A percentile compares a stretch with the other conserved stretches of the same genome.
phyloP scores from a whole-genome alignment of 1,140 invertebrate genomes.

The Holotrichia oblita region DNA sequence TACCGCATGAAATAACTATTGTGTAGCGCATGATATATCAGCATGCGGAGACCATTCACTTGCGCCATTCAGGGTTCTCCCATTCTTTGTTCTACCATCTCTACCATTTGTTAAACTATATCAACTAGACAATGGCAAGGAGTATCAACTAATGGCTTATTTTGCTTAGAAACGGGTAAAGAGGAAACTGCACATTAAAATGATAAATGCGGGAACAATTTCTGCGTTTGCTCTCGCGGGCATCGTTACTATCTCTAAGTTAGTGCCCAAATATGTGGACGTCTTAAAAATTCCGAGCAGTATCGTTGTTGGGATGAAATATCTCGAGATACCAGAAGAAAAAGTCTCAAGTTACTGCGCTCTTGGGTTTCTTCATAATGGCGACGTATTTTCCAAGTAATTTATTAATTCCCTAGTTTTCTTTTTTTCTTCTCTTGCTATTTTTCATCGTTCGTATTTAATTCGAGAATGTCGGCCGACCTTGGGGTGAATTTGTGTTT shows the following conservation, averaged over 20 bases:
- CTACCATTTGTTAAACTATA: slow-evolving; percentile 2
- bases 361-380: background rate
- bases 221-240: background rate
- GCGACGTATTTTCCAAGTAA: slow-evolving; percentile 9
- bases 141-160: slow-evolving; percentile 13
- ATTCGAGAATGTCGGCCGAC: slow-evolving; percentile 24
- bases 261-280: background rate
- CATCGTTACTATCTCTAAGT: background rate
- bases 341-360: background rate
- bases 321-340: background rate
- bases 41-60: slow-evolving; percentile 4
- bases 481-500: slow-evolving; percentile 19
- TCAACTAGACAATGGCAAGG: background rate
- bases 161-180: background rate
- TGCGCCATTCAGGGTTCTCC: background rate
- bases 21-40: background rate
- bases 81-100: background rate
- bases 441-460: slow-evolving; percentile 10
- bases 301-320: background rate
- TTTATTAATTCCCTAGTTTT: slow-evolving; percentile 31
- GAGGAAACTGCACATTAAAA: slow-evolving; percentile 12
- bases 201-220: slow-evolving; percentile 12
- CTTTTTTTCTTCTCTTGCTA: background rate
- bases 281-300: background rate
- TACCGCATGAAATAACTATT: background rate